phyloP scores from a whole-genome alignment of 1,140 invertebrate genomes.

The Popillia japonica region DNA sequence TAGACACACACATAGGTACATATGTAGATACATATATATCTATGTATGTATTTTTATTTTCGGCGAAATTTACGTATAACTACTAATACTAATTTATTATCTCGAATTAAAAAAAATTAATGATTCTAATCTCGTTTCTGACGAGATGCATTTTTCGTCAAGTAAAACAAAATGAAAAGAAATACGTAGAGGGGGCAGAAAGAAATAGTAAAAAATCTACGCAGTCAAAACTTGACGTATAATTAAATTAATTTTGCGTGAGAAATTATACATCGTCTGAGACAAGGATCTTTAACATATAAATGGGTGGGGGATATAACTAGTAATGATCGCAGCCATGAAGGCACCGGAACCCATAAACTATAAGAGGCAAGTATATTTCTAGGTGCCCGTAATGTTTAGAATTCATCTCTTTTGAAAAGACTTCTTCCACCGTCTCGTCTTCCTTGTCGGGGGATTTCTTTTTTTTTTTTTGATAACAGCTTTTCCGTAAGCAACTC shows the following conservation, averaged over 20 bases:
- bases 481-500: slow-evolving; percentile 47
- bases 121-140: not conserved
- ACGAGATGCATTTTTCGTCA: not conserved
- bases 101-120: not conserved
- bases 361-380: slow-evolving; percentile 29
- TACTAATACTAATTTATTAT: not conserved
- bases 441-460: not conserved
- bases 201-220: too few relatives aligned
- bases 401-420: slow-evolving; percentile 46
- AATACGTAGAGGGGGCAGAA: too few relatives aligned
- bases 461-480: slow-evolving; percentile 52
- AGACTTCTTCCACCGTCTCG: too few relatives aligned
- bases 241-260: slow-evolving; percentile 27
- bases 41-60: too few relatives aligned
- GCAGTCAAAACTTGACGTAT: not conserved
- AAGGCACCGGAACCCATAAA: slow-evolving; percentile 47
- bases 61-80: too few relatives aligned
- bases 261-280: slow-evolving; percentile 25
- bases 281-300: slow-evolving; percentile 16
- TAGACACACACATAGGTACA: too few relatives aligned
- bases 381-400: slow-evolving; percentile 43
- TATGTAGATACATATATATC: too few relatives aligned
- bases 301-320: slow-evolving; percentile 28
- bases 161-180: too few relatives aligned
- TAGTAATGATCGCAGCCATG: slow-evolving; percentile 45